These are phyloP conservation scores for Passerina amoena DNA, from an alignment of 2,113 vertebrate genomes.

Conservation along the genomic window DNA sequence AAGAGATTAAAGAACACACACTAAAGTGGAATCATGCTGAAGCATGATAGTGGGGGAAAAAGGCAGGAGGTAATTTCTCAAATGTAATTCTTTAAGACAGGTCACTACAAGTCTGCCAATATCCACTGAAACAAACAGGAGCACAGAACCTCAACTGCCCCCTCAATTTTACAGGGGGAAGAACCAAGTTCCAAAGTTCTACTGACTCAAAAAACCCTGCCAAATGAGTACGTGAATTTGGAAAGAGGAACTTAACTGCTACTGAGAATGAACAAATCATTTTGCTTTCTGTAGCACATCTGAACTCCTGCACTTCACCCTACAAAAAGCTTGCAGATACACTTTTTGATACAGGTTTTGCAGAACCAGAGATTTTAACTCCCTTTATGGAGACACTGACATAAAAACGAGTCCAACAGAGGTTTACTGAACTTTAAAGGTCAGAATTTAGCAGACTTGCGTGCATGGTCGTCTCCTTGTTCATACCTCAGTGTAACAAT, in stretches of 20 bases:
- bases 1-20: conserved; percentile 8
- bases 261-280: not conserved
- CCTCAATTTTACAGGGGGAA: not conserved
- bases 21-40: not conserved
- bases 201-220: not conserved
- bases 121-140: not conserved
- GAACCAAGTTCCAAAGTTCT: not conserved
- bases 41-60: not conserved
- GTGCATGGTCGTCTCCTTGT: rapidly evolving
- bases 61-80: conserved; percentile 13
- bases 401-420: not conserved
- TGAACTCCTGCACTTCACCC: not conserved
- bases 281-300: not conserved
- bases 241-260: not conserved
- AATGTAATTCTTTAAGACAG: not conserved
- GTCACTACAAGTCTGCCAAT: not conserved
- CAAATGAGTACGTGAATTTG: not conserved
- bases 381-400: not conserved
- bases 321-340: not conserved
- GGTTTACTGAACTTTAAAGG: not conserved
- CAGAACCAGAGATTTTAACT: not conserved
- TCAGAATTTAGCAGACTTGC: not conserved
- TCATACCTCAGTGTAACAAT: not conserved
- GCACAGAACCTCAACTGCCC: not conserved
- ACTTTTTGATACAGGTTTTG: not conserved